Conservation (phyloP, 2,797 vertebrate species). For the Otus scops region DNA sequence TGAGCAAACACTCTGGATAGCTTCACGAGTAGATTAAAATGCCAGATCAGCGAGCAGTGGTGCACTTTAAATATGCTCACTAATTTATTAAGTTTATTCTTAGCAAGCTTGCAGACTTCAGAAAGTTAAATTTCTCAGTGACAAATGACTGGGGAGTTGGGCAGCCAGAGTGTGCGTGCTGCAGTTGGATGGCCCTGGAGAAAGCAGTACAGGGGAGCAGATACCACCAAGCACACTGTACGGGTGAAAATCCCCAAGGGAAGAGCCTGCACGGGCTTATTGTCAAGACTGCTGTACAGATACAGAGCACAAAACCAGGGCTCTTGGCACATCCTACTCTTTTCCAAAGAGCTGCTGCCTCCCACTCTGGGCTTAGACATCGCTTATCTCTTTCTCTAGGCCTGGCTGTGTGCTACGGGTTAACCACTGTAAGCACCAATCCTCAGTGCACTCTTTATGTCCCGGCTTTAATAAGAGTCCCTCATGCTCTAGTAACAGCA, state of each 20-base stretch:
- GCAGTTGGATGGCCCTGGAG: neutral
- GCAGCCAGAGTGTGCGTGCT: neutral
- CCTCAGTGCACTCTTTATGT: neutral
- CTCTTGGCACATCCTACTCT: neutral
- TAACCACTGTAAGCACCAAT: neutral
- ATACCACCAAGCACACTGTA: neutral
- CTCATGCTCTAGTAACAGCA: neutral
- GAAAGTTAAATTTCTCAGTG: slow-evolving; percentile 69
- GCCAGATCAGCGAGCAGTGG: slow-evolving; percentile 56
- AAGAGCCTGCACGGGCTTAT: neutral
- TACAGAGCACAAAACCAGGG: neutral
- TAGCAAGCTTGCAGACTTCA: slow-evolving; percentile 64
- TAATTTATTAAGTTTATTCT: slow-evolving; percentile 74
- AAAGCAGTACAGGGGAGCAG: neutral
- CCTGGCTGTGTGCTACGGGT: neutral
- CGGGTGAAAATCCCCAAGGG: neutral
- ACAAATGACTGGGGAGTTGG: slow-evolving; percentile 33
- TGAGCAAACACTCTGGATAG: slow-evolving; percentile 70
- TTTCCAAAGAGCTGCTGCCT: slow-evolving; percentile 4
- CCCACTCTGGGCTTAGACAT: neutral
- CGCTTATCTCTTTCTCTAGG: neutral
- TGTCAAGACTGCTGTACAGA: neutral
- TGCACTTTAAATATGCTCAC: slow-evolving; percentile 57
- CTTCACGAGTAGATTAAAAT: slow-evolving; percentile 69
- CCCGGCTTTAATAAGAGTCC: neutral